Base-by-base conservation (phyloP, 2,797 vertebrate species). In the Catharus ustulatus region DNA sequence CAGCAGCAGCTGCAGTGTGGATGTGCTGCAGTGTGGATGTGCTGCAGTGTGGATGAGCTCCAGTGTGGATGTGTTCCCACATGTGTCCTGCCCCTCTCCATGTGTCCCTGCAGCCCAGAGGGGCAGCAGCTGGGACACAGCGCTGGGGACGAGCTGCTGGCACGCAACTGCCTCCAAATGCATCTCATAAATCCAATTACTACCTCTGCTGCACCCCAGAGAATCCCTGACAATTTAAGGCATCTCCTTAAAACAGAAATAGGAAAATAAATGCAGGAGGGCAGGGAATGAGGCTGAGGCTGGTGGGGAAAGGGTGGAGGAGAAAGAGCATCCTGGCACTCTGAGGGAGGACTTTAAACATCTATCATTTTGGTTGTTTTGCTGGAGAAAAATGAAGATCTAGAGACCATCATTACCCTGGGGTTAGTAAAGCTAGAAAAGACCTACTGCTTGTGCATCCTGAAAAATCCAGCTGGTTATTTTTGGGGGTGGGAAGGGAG, bases 21-120 rank as follows among this genome's bases (percentile, higher is more conserved):
- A 9, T 43, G 38, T 0, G 5, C 27, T 58, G 72, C 32, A 83
- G 21, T 2, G 5, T 11, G 62, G 43, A 9, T 43, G 38, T 0
- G 5, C 27, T 58, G 72, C 32, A 83, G 21, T 2, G 5, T 9
- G 61, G 42, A 9, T 43, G 38, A 0, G 5, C 30, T 58, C 13
- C 32, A 75, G 22, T 2, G 5, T 11, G 62, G 43, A 9, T 43
- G 38, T 0, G 5, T 24, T 58, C 12, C 11, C 76, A 15, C 36
- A 26, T 27, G 8, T 51, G 49, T 29, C 15, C 27, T 59, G 22
- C 42, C 78, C 32, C 34, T 66, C 12, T 68, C 62, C 49, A 0
- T 0, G 3, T 3, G 11, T 45, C 67, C 90, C 71, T 7, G 11
- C n/a, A 42, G 64, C 48, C 81, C 69, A 32, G 54, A 9, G 27